A percentile compares a stretch with the other conserved stretches of the same genome.
phyloP scores from a whole-genome alignment of 2,888 invertebrate genomes.

The Biston betularia region DNA sequence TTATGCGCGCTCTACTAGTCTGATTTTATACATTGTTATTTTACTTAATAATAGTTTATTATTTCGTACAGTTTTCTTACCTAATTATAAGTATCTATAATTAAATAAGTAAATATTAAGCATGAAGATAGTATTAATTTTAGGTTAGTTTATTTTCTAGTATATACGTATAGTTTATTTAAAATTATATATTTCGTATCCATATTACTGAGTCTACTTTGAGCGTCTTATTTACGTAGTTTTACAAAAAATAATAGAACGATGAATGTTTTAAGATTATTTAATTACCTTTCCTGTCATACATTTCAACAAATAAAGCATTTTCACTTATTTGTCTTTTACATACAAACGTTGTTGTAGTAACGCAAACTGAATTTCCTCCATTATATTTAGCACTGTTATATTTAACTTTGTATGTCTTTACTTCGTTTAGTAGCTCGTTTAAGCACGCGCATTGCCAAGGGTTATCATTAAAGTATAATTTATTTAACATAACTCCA shows the following conservation, averaged over 20 bases:
- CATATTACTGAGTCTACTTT: too few relatives aligned
- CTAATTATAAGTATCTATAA: too few relatives aligned
- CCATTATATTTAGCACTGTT: conserved; percentile 65
- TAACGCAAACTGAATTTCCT: conserved; percentile 64
- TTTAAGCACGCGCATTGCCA: conserved; percentile 76
- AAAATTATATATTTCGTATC: too few relatives aligned
- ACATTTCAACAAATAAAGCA: conserved; percentile 59
- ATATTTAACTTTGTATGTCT: conserved; percentile 62
- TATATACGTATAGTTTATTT: too few relatives aligned
- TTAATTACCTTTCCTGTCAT: conserved; percentile 40
- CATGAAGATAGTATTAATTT: too few relatives aligned
- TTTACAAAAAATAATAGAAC: neutral
- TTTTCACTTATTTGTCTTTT: conserved; percentile 64
- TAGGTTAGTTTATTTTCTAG: too few relatives aligned
- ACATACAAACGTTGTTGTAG: conserved; percentile 60
- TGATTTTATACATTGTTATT: neutral
- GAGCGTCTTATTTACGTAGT: too few relatives aligned
- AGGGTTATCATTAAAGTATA: conserved; percentile 75
- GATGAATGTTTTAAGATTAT: neutral
- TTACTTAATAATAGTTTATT: neutral
- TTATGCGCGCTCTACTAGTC: neutral
- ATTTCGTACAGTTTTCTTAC: too few relatives aligned
- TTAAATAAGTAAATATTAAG: too few relatives aligned
- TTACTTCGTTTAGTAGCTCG: conserved; percentile 67
- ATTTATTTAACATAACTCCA: conserved; percentile 63